Percentiles rank a stretch among this genome's conserved stretches.
These are phyloP conservation scores for Drosophila mojavensis DNA, from an alignment of 1,140 invertebrate species.

Conservation along the genomic window DNA sequence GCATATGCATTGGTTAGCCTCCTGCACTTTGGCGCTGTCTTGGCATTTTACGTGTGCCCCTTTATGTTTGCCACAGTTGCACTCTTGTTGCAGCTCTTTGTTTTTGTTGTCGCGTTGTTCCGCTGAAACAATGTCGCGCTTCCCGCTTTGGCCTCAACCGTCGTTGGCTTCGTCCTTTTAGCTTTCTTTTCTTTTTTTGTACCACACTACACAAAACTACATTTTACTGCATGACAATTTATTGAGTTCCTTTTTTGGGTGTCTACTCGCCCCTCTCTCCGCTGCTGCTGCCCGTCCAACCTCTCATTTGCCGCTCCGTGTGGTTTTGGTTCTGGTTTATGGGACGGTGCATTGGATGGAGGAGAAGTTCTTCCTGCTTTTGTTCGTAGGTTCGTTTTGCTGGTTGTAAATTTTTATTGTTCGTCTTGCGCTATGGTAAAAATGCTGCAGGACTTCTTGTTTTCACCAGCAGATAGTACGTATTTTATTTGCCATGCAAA, in stretches of 20 bases:
- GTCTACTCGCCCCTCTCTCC: background rate
- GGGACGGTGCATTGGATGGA: background rate
- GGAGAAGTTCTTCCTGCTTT: background rate
- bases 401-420: conserved; percentile 80
- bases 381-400: conserved; percentile 47
- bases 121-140: conserved; percentile 75
- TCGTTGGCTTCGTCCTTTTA: conserved; percentile 20
- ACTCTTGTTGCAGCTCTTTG: conserved; percentile 28
- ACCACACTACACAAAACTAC: conserved; percentile 55
- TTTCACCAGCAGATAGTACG: conserved; percentile 61
- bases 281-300: background rate
- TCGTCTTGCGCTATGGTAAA: conserved; percentile 54
- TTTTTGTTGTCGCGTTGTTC: conserved; percentile 55
- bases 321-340: conserved; percentile 40
- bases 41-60: conserved; percentile 68
- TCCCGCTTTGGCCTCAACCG: conserved; percentile 46
- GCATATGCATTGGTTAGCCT: conserved; percentile 38
- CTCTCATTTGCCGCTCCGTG: conserved; percentile 47
- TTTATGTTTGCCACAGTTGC: conserved; percentile 41
- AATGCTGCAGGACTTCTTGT: conserved; percentile 54
- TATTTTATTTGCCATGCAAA: conserved; percentile 64
- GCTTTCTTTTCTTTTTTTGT: conserved; percentile 10
- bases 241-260: conserved; percentile 72
- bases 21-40: conserved; percentile 73
- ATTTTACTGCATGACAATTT: conserved; percentile 83